Conservation (phyloP, 1,140 invertebrate genomes). For the Tyrophagus putrescentiae region DNA sequence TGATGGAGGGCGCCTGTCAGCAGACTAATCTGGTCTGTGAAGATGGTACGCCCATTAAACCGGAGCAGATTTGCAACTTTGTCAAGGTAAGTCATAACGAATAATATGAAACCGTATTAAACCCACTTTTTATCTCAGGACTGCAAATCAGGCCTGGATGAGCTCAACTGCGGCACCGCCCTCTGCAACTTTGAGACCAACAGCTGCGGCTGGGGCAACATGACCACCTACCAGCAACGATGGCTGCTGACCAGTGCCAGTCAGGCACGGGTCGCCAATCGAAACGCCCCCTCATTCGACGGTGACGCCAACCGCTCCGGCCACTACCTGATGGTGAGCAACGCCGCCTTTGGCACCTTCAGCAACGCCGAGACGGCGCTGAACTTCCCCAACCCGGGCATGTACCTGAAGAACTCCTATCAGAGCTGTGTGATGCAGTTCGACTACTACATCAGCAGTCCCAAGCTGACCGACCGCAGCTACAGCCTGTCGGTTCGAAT, state of each 20-base stretch:
- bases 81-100: background rate
- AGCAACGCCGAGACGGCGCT: slow-evolving; percentile 11
- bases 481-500: background rate
- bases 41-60: background rate
- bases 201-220: slow-evolving; percentile 23
- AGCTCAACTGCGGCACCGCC: slow-evolving; percentile 17
- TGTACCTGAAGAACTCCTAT: background rate
- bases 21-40: slow-evolving; percentile 4
- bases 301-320: background rate
- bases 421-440: background rate
- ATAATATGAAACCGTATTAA: too few species aligned
- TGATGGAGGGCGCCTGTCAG: background rate
- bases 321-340: slow-evolving; percentile 7
- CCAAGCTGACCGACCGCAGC: too few species aligned
- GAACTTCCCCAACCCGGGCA: too few species aligned
- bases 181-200: slow-evolving; percentile 26
- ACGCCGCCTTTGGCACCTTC: slow-evolving; percentile 4
- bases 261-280: background rate
- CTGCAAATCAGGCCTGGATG: background rate
- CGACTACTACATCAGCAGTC: background rate
- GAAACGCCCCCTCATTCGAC: background rate
- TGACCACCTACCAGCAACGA: background rate
- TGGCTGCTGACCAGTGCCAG: background rate
- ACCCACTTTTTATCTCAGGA: too few species aligned
- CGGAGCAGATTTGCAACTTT: background rate